Evolutionary conservation across 2,888 invertebrate genomes (phyloP).

Genomic region (Cetonia aurata): DNA sequence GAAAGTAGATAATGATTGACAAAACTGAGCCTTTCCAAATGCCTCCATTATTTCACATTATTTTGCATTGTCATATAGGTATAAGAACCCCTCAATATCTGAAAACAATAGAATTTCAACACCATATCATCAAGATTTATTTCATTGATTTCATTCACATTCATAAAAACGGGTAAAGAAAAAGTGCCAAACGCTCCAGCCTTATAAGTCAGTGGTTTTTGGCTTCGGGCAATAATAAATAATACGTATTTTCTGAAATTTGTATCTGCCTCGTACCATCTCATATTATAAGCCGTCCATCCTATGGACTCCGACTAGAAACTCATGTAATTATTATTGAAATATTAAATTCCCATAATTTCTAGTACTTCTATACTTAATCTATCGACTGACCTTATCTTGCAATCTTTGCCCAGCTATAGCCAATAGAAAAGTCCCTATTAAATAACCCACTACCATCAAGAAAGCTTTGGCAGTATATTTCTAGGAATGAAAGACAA

Average conservation of each 20-base stretch:
- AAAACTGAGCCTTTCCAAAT: too few relatives aligned
- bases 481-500: too few relatives aligned
- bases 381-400: too few relatives aligned
- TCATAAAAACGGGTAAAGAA: neutral
- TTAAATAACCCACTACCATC: neutral
- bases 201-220: slow-evolving; percentile 1
- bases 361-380: too few relatives aligned
- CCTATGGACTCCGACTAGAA: slow-evolving; percentile 7
- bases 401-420: neutral
- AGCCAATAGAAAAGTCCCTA: neutral
- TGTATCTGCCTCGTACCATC: slow-evolving; percentile 10
- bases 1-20: too few relatives aligned
- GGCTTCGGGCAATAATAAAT: neutral
- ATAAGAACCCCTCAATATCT: neutral
- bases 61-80: neutral
- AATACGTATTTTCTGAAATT: neutral
- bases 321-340: too few relatives aligned
- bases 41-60: neutral
- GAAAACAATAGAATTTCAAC: neutral
- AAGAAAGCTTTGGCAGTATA: neutral
- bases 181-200: slow-evolving; percentile 14
- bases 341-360: too few relatives aligned
- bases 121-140: neutral
- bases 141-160: neutral
- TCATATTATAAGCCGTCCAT: neutral